These are phyloP conservation scores for Clarias fuscus DNA, from an alignment of 2,797 vertebrate genomes.

Conservation along the genomic window DNA sequence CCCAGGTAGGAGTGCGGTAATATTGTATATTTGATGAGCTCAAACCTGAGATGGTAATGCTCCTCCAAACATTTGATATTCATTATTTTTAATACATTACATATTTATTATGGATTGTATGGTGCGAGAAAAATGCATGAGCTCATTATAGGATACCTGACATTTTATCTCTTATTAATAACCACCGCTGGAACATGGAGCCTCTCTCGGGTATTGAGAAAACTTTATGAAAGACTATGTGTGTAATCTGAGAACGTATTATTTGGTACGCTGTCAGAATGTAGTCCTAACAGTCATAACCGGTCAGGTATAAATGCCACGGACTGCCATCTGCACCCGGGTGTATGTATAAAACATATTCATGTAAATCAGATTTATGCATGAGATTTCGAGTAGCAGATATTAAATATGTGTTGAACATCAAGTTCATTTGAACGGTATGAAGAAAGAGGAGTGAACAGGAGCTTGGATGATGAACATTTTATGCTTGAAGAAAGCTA, in stretches of 20 bases:
- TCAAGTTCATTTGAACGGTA: too few relatives aligned
- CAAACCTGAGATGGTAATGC: too few relatives aligned
- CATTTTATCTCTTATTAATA: conserved; percentile 9
- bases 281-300: neutral
- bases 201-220: neutral
- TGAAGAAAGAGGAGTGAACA: neutral
- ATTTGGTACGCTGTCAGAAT: neutral
- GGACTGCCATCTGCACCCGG: neutral
- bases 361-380: neutral
- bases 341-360: neutral
- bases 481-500: neutral
- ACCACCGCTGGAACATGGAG: neutral
- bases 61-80: neutral
- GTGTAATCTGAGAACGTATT: neutral
- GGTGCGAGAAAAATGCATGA: neutral
- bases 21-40: too few relatives aligned
- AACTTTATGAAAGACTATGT: neutral
- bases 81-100: neutral
- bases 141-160: conserved; percentile 1
- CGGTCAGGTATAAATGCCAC: neutral
- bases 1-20: too few relatives aligned
- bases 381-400: neutral
- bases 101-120: neutral
- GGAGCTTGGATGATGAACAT: neutral
- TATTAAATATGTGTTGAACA: neutral